Percentiles rank a stretch among this genome's conserved stretches.
These are phyloP conservation scores for Bolborhynchus lineola DNA, from an alignment of 2,113 vertebrate species.

Conservation along the genomic window DNA sequence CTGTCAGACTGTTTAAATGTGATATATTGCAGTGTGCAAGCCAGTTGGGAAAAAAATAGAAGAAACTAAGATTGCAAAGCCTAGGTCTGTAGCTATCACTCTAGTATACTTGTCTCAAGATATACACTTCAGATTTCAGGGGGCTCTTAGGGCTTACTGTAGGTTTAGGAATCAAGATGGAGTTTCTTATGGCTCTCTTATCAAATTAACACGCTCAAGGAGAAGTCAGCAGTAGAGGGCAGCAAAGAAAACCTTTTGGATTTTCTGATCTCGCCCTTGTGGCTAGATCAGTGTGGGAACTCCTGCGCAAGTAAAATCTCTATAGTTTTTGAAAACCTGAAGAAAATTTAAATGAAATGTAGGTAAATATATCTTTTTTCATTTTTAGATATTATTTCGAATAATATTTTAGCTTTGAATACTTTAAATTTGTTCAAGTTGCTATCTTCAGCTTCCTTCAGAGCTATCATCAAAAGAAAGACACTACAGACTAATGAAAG, in stretches of 20 bases:
- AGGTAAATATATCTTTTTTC: neutral
- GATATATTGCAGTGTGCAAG: neutral
- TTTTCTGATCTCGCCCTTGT: neutral
- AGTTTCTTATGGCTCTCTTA: neutral
- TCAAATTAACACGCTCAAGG: neutral
- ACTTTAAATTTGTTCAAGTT: neutral
- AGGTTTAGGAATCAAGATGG: neutral
- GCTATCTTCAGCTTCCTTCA: neutral
- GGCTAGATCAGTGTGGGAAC: neutral
- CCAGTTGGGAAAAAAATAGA: neutral
- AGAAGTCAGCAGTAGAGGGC: constrained; percentile 5
- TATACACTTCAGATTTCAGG: neutral
- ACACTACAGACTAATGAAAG: neutral
- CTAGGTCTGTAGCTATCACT: neutral
- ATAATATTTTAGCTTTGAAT: neutral
- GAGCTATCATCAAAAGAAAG: neutral
- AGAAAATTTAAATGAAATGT: neutral
- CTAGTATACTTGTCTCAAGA: neutral
- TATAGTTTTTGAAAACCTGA: neutral
- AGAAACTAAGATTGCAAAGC: neutral
- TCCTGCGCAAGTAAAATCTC: neutral
- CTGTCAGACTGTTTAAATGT: neutral
- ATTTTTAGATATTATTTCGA: neutral
- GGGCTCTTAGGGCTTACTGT: neutral
- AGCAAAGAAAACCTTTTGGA: neutral